Conservation (phyloP, 1,140 invertebrate genomes). For the Carposina sasakii region DNA sequence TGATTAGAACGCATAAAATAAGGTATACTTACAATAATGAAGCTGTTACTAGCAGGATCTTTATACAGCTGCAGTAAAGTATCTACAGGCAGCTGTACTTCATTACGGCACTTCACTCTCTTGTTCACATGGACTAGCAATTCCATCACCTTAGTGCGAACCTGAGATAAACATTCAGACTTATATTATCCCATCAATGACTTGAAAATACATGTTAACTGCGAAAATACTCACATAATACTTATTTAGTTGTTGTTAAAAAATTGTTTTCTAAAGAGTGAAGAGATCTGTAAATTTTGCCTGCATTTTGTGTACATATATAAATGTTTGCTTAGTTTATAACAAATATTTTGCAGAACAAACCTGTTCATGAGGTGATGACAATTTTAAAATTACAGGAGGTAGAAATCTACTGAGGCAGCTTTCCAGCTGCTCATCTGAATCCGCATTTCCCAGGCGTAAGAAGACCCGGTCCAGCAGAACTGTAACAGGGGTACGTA, state of each 20-base stretch:
- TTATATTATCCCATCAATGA: not conserved
- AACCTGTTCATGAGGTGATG: conserved; percentile 88
- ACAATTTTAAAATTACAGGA: conserved; percentile 91
- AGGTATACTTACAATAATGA: conserved; percentile 81
- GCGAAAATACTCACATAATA: too few species aligned
- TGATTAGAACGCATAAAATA: too few species aligned
- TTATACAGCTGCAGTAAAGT: conserved; percentile 86
- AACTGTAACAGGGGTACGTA: conserved; percentile 76
- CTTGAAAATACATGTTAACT: too few species aligned
- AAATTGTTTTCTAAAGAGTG: too few species aligned
- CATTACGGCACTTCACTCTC: conserved; percentile 86
- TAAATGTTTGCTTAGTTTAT: too few species aligned
- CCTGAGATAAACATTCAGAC: conserved; percentile 28
- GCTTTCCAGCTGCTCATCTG: conserved; percentile 89
- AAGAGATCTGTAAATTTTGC: too few species aligned
- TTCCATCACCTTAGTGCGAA: conserved; percentile 88
- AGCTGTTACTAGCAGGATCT: conserved; percentile 84
- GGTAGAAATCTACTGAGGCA: conserved; percentile 89
- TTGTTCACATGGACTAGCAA: conserved; percentile 94
- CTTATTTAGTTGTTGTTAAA: too few species aligned
- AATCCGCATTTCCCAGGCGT: conserved; percentile 88
- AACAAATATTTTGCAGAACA: not conserved
- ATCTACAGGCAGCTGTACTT: conserved; percentile 91
- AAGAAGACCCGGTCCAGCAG: conserved; percentile 92
- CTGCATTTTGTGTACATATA: too few species aligned